Evolutionary conservation across 2,888 invertebrate genomes (phyloP).

Genomic region (Synanthedon tipuliformis): DNA sequence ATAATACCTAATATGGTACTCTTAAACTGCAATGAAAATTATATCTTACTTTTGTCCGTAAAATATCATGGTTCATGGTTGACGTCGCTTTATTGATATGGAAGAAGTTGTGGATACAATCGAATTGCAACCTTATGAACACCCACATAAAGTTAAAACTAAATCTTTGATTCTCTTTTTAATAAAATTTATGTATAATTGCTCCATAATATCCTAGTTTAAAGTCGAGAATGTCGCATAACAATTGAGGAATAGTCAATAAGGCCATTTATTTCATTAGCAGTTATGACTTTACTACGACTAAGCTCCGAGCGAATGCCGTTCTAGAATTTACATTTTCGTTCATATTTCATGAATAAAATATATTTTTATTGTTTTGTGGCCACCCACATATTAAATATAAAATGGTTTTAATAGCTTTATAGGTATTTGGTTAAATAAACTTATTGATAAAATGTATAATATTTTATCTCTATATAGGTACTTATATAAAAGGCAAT

Average conservation of each 20-base stretch:
- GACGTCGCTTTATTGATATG: too few species aligned
- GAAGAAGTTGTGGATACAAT: background rate
- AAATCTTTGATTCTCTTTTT: constrained; percentile 1
- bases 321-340: background rate
- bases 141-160: background rate
- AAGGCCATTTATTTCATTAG: background rate
- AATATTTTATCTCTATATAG: too few species aligned
- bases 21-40: too few species aligned
- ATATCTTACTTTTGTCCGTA: too few species aligned
- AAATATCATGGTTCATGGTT: too few species aligned
- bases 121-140: background rate
- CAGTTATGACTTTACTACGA: background rate
- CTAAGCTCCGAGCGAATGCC: background rate
- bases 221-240: constrained; percentile 10
- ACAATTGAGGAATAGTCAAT: constrained; percentile 5
- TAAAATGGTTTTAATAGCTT: background rate
- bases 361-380: background rate
- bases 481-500: too few species aligned
- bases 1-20: too few species aligned
- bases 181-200: constrained; percentile 14
- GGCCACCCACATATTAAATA: background rate
- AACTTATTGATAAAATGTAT: background rate
- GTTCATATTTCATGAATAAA: background rate
- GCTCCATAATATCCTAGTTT: constrained; percentile 10
- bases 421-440: background rate